Percentiles rank a stretch among this genome's conserved stretches.
Evolutionary conservation across 2,888 invertebrate genomes (phyloP).

Genomic region (Sarcophaga rosellei): DNA sequence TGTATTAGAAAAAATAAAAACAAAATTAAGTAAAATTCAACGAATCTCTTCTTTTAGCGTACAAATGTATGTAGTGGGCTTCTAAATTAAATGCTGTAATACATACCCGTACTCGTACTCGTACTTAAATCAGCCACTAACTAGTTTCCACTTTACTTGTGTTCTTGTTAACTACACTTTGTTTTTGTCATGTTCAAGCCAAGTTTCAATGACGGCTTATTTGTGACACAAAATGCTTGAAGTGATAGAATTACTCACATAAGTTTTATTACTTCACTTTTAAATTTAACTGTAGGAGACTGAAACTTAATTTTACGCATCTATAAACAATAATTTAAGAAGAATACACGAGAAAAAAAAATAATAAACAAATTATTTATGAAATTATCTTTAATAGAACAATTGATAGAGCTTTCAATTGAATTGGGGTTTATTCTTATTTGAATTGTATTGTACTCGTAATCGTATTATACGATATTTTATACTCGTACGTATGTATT

Average conservation of each 20-base stretch:
- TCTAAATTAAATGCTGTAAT: slow-evolving; percentile 27
- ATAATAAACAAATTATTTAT: not conserved
- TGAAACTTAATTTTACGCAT: slow-evolving; percentile 57
- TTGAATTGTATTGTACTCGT: no score
- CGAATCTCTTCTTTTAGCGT: slow-evolving; percentile 42
- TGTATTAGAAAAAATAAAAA: not conserved
- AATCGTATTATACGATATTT: no score
- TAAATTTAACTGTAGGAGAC: slow-evolving; percentile 10
- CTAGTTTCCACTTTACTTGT: not conserved
- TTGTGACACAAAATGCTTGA: slow-evolving; percentile 23
- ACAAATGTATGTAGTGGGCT: not conserved
- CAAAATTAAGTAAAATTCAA: not conserved
- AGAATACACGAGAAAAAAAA: not conserved
- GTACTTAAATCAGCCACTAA: not conserved
- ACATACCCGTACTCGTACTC: not conserved
- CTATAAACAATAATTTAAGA: slow-evolving; percentile 50
- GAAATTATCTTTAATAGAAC: slow-evolving; percentile 4
- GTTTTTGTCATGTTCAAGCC: not conserved
- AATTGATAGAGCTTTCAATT: not conserved
- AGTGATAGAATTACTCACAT: slow-evolving; percentile 20
- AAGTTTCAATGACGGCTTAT: slow-evolving; percentile 18
- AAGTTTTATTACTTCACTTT: slow-evolving; percentile 5
- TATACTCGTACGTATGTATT: no score
- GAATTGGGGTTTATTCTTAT: no score
- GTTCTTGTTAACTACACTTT: not conserved